Evolutionary conservation across 2,113 vertebrate genomes (phyloP).

Genomic region (Silurus glanis): DNA sequence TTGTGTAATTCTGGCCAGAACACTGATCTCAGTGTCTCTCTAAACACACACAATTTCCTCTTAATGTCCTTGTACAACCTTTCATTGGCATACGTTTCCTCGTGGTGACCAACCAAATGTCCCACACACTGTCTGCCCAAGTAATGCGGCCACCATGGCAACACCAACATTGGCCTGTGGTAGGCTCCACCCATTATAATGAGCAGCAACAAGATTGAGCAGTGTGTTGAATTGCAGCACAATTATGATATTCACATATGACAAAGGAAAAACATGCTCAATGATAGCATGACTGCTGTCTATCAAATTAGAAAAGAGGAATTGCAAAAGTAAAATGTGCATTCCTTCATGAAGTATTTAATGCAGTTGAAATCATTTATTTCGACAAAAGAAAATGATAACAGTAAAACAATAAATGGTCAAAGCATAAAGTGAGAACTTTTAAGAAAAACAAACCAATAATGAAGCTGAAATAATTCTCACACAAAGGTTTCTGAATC

Average conservation of each 20-base stretch:
- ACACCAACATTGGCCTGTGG: not conserved
- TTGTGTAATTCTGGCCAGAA: not conserved
- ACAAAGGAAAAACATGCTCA: not conserved
- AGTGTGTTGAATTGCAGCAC: not conserved
- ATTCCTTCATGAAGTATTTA: too few relatives aligned
- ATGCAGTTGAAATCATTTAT: too few relatives aligned
- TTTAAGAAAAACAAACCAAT: not conserved
- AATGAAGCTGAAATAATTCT: not conserved
- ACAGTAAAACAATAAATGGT: not conserved
- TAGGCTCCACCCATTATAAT: not conserved
- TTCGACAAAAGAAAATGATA: too few relatives aligned
- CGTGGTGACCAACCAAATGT: not conserved
- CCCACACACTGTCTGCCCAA: not conserved
- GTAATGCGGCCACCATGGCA: slow-evolving; percentile 12
- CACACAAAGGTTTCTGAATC: not conserved
- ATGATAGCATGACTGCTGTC: not conserved
- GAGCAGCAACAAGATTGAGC: not conserved
- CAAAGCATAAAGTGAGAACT: not conserved
- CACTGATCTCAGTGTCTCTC: not conserved
- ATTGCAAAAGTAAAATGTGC: not conserved
- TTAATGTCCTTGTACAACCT: not conserved
- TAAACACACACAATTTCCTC: not conserved
- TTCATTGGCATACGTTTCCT: not conserved
- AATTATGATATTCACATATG: not conserved
- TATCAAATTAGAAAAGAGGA: not conserved